These are phyloP conservation scores for Pogoniulus pusillus DNA, from an alignment of 2,797 vertebrate genomes.

Conservation along the genomic window DNA sequence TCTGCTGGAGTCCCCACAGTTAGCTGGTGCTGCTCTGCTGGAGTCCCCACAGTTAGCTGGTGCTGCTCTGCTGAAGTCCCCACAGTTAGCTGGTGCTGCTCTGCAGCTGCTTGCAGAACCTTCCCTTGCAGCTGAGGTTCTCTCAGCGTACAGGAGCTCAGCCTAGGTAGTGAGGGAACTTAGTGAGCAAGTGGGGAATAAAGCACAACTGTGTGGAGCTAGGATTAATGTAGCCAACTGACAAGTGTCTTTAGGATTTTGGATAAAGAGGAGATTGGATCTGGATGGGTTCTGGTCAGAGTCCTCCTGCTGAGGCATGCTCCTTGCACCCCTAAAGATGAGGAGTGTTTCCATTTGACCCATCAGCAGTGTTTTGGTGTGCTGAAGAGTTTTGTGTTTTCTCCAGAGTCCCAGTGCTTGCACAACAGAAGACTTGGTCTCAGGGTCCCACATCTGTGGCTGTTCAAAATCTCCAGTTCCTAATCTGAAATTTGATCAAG, in stretches of 20 bases:
- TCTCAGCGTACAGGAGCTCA: not conserved
- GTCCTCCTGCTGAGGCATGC: not conserved
- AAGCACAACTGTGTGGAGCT: not conserved
- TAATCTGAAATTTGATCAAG: not conserved
- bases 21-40: no score
- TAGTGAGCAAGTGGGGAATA: fast-evolving
- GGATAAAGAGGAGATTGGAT: not conserved
- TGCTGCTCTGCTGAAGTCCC: not conserved
- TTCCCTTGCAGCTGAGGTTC: not conserved
- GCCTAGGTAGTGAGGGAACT: not conserved
- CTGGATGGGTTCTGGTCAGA: not conserved
- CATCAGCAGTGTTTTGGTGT: not conserved
- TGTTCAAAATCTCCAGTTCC: not conserved
- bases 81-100: not conserved
- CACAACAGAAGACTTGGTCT: not conserved
- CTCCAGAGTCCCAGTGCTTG: not conserved
- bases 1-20: not conserved
- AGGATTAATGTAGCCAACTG: not conserved
- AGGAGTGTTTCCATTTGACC: not conserved
- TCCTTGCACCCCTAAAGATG: not conserved
- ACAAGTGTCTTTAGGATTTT: not conserved
- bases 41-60: no score
- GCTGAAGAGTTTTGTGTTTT: not conserved
- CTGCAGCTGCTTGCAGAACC: fast-evolving
- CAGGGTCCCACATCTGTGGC: not conserved